Evolutionary conservation across 2,113 vertebrate genomes (phyloP), one percentile per base, ranked within the genome.

Genomic region (Hoplias malabaricus): DNA sequence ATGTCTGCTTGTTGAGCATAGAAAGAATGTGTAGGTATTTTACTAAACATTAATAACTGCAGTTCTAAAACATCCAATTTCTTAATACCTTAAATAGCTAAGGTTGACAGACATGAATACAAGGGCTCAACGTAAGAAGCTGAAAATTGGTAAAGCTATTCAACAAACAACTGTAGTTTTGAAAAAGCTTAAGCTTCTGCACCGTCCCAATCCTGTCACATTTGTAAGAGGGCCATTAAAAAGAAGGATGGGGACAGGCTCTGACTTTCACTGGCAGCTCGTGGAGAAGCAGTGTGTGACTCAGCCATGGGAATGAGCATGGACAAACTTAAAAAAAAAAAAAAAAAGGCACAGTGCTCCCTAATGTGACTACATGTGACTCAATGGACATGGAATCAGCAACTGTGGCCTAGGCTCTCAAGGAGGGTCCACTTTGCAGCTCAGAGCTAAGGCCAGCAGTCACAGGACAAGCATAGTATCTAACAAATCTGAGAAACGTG

Each of bases 331-430:
- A n/a, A n/a, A n/a, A n/a, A n/a, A n/a, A n/a, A n/a, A 54, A 54
- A 40, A 59, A 72, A 34, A 27, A 54, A 65, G 42, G 48, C 59
- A 25, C 27, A 46, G 69, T 72, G 61, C 57, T 72, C 46, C 27
- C 67, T 53, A 62, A 29, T 13, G 50, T 54, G 59, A 6, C 59
- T 36, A 29, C 77, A 56, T 66, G 59, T 79, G 77, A 79, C 68
- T 72, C 77, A 66, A 65, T 19, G 14, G 69, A 53, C 54, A 70
- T 31, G 5, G 6, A 21, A 43, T 72, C 23, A 79, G 59, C 77
- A 66, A 54, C 56, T 27, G 65, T 43, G 42, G 46, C 40, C 69
- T 42, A 53, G 56, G 53, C 31, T 9, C 31, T 70, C 54, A 27
- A 38, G 5, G 33, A 62, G 36, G 19, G 9, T 21, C 4, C 7